Percentiles rank a stretch among this genome's conserved stretches.
phyloP scores from a whole-genome alignment of 1,140 invertebrate genomes.

The Apis cerana region DNA sequence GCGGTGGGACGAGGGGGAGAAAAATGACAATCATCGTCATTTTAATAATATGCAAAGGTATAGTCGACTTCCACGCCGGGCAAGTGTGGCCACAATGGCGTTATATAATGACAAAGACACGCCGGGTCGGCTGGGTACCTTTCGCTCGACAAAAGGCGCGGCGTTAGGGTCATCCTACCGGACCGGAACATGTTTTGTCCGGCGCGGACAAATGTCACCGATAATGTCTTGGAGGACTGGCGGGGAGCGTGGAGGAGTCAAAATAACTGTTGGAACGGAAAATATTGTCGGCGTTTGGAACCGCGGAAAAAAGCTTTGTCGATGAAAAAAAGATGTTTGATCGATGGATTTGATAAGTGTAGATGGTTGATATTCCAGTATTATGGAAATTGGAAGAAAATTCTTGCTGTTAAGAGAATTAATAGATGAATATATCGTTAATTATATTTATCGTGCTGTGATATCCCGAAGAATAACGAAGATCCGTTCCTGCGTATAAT shows the following conservation, averaged over 20 bases:
- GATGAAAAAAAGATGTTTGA: too few relatives aligned
- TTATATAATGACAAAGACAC: conserved; percentile 82
- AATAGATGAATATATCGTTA: too few relatives aligned
- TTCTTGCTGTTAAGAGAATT: too few relatives aligned
- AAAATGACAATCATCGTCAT: conserved; percentile 82
- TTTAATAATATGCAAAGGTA: conserved; percentile 73
- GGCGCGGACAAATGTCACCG: conserved; percentile 74
- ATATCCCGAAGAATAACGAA: too few relatives aligned
- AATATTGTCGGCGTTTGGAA: conserved; percentile 24
- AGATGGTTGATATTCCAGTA: too few relatives aligned
- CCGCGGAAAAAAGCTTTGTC: too few relatives aligned
- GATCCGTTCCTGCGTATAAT: too few relatives aligned
- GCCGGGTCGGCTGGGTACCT: conserved; percentile 75
- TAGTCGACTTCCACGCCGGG: conserved; percentile 76
- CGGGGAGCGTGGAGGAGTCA: conserved; percentile 8
- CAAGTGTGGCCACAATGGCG: conserved; percentile 81
- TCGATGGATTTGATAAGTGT: too few relatives aligned
- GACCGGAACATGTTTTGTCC: conserved; percentile 82
- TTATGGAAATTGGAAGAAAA: too few relatives aligned
- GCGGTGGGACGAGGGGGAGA: not conserved
- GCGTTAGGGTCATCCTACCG: conserved; percentile 81
- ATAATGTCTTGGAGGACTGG: conserved; percentile 71
- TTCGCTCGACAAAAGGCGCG: conserved; percentile 81
- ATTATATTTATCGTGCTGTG: too few relatives aligned
- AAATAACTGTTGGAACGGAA: conserved; percentile 17